These are phyloP conservation scores for Cataglyphis altisquamis DNA, from an alignment of 2,888 invertebrate species.

Conservation along the genomic window DNA sequence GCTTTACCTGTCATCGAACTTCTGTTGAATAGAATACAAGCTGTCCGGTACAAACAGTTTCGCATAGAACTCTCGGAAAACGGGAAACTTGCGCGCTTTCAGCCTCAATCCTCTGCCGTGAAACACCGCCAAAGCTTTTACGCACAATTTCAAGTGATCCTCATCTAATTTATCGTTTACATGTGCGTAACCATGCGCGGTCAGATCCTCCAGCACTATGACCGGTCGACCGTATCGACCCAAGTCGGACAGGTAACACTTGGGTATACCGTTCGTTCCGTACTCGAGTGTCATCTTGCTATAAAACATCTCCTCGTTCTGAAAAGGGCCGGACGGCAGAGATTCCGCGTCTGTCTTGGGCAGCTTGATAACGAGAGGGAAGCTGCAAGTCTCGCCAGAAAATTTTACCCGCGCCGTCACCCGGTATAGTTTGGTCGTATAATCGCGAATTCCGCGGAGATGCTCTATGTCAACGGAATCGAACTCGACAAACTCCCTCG, in stretches of 20 bases:
- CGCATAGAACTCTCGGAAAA: conserved; percentile 79
- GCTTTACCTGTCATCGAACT: conserved; percentile 52
- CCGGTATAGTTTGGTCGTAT: conserved; percentile 70
- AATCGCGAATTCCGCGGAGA: not conserved
- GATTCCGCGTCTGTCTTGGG: conserved; percentile 58
- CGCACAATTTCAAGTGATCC: conserved; percentile 76
- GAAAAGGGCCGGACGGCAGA: conserved; percentile 73
- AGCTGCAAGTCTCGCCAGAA: conserved; percentile 77
- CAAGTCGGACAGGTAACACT: conserved; percentile 80
- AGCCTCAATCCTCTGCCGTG: conserved; percentile 78
- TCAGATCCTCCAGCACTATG: conserved; percentile 81
- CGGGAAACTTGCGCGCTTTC: conserved; percentile 68
- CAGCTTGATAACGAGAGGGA: conserved; percentile 80
- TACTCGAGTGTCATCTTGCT: conserved; percentile 75
- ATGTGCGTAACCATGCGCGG: conserved; percentile 71
- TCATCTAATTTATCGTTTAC: conserved; percentile 71
- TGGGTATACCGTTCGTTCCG: conserved; percentile 72
- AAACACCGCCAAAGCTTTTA: conserved; percentile 77
- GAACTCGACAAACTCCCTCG: conserved; percentile 83
- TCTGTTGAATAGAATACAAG: conserved; percentile 46
- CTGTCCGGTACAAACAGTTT: conserved; percentile 73
- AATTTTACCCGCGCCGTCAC: conserved; percentile 75
- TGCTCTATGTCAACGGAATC: conserved; percentile 73
- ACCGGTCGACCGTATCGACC: conserved; percentile 81
- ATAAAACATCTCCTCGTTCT: conserved; percentile 83